These are phyloP conservation scores for Drosophila elegans DNA, from an alignment of 1,140 invertebrate genomes.

Conservation along the genomic window DNA sequence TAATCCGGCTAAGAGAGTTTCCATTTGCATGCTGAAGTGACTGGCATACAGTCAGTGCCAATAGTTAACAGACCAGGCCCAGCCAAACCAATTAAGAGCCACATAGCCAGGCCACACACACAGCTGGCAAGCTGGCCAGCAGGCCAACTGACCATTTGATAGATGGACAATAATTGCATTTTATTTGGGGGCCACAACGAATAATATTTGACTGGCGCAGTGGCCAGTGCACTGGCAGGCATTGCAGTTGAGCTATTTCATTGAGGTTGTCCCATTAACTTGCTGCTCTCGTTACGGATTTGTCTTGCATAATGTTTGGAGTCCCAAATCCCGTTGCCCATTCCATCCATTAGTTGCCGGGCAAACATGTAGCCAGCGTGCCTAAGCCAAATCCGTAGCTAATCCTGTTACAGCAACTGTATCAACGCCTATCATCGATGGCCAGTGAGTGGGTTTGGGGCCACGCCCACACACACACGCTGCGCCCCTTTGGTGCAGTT, in stretches of 20 bases:
- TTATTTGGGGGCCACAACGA: slow-evolving; percentile 40
- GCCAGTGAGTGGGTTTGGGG: slow-evolving; percentile 35
- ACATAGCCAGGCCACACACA: background rate
- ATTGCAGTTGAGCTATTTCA: slow-evolving; percentile 36
- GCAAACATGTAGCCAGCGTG: slow-evolving; percentile 13
- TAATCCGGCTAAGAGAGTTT: slow-evolving; percentile 35
- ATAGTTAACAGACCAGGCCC: slow-evolving; percentile 21
- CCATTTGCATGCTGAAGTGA: slow-evolving; percentile 46
- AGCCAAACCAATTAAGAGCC: slow-evolving; percentile 42
- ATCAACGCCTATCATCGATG: slow-evolving; percentile 62
- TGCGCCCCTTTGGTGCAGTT: slow-evolving; percentile 43
- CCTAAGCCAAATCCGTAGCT: slow-evolving; percentile 44
- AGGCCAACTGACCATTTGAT: slow-evolving; percentile 23
- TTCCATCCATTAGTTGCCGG: slow-evolving; percentile 10
- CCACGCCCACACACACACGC: slow-evolving; percentile 18
- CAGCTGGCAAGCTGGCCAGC: background rate
- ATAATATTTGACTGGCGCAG: slow-evolving; percentile 54
- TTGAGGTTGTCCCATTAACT: slow-evolving; percentile 41
- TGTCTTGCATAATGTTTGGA: slow-evolving; percentile 42
- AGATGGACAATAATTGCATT: slow-evolving; percentile 51
- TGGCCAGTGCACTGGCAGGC: slow-evolving; percentile 46
- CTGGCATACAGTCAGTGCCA: slow-evolving; percentile 12
- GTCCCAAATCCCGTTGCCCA: background rate
- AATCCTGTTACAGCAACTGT: slow-evolving; percentile 61
- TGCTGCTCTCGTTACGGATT: slow-evolving; percentile 29